Conservation (phyloP, 2,888 invertebrate genomes). For the Amphipoea oculea region DNA sequence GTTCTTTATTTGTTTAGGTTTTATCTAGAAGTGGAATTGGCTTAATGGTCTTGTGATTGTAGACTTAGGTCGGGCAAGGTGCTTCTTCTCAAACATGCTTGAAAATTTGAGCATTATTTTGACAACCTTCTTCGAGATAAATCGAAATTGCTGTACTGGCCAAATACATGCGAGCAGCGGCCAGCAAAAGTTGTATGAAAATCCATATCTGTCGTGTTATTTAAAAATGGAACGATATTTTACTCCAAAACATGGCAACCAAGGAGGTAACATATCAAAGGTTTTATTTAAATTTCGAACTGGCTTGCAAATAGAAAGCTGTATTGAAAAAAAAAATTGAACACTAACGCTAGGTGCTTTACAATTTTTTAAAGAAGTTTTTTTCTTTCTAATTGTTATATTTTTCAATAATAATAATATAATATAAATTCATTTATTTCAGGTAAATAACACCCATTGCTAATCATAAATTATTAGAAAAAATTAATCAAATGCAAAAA, state of each 20-base stretch:
- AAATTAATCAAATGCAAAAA: not conserved
- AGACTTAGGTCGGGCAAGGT: not conserved
- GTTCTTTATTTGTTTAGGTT: slow-evolving; percentile 11
- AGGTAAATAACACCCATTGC: not conserved
- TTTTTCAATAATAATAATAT: not conserved
- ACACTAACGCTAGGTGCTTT: not conserved
- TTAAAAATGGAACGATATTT: too few relatives aligned
- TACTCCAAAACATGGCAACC: too few relatives aligned
- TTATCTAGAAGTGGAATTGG: not conserved
- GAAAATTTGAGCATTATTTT: too few relatives aligned
- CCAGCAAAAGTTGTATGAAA: too few relatives aligned
- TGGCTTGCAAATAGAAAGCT: too few relatives aligned
- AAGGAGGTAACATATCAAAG: too few relatives aligned
- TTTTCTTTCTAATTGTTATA: not conserved
- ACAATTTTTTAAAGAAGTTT: not conserved
- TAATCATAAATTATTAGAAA: not conserved
- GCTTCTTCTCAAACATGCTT: not conserved
- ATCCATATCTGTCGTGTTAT: too few relatives aligned
- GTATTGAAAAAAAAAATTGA: too few relatives aligned
- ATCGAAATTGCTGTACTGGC: too few relatives aligned
- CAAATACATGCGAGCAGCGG: too few relatives aligned
- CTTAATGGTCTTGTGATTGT: not conserved
- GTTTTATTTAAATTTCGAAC: too few relatives aligned
- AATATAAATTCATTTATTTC: not conserved
- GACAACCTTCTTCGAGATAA: too few relatives aligned